A percentile compares a stretch with the other conserved stretches of the same genome.
phyloP scores from a whole-genome alignment of 2,113 vertebrate genomes.

The Gobio gobio region DNA sequence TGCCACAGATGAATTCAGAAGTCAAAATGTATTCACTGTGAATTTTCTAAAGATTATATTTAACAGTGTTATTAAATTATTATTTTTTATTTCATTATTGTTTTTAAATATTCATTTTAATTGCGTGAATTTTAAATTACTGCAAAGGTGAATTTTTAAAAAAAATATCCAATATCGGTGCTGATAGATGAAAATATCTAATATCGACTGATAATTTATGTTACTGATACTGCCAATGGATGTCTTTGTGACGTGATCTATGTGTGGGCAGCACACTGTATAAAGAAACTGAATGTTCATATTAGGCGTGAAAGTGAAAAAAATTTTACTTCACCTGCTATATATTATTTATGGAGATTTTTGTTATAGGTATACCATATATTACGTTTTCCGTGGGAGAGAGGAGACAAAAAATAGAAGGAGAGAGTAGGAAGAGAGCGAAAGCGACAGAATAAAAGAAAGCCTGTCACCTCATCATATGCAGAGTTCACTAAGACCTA shows the following conservation, averaged over 20 bases:
- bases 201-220: neutral
- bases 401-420: constrained; percentile 13
- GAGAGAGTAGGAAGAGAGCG: constrained; percentile 30
- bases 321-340: neutral
- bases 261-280: neutral
- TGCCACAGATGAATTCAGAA: too few species aligned
- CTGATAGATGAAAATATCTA: neutral
- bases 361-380: neutral
- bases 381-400: constrained; percentile 48
- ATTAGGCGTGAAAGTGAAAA: too few species aligned
- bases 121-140: neutral
- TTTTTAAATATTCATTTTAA: too few species aligned
- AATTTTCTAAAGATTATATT: too few species aligned
- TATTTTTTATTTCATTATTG: too few species aligned
- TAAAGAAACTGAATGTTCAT: neutral
- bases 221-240: neutral
- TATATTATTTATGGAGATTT: neutral
- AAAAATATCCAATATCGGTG: neutral
- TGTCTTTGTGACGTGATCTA: neutral
- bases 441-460: constrained; percentile 5
- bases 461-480: constrained; percentile 52
- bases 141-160: neutral
- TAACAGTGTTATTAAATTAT: too few species aligned
- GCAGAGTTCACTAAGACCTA: constrained; percentile 65
- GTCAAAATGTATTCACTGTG: too few species aligned